These are phyloP conservation scores for Heliothis peltigera DNA, from an alignment of 2,888 invertebrate genomes.

Conservation along the genomic window DNA sequence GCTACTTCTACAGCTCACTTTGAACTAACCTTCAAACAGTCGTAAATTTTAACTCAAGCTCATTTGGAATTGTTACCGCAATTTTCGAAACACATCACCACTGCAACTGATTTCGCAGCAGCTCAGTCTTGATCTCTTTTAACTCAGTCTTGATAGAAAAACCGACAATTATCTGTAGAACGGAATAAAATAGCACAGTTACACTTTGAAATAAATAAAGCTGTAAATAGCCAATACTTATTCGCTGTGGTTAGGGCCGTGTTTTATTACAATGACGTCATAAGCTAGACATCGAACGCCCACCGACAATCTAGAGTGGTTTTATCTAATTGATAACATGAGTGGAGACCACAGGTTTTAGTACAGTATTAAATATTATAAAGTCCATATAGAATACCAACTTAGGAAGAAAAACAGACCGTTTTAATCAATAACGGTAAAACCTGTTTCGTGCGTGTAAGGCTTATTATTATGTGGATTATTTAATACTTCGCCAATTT, in stretches of 20 bases:
- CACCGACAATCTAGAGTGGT: slow-evolving; percentile 78
- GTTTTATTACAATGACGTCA: slow-evolving; percentile 72
- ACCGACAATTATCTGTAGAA: slow-evolving; percentile 12
- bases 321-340: slow-evolving; percentile 78
- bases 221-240: slow-evolving; percentile 42
- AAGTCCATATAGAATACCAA: slow-evolving; percentile 19
- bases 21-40: background rate
- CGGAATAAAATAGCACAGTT: slow-evolving; percentile 11
- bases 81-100: background rate
- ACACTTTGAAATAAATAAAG: slow-evolving; percentile 15
- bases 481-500: slow-evolving; percentile 53
- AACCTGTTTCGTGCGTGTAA: slow-evolving; percentile 48
- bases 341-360: slow-evolving; percentile 73
- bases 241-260: slow-evolving; percentile 59
- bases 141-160: slow-evolving; percentile 7
- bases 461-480: slow-evolving; percentile 43
- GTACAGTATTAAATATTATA: slow-evolving; percentile 69
- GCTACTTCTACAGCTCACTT: background rate
- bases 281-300: slow-evolving; percentile 61
- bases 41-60: background rate
- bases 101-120: background rate
- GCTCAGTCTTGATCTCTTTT: slow-evolving; percentile 6
- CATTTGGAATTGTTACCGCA: background rate
- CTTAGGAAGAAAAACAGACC: slow-evolving; percentile 56
- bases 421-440: slow-evolving; percentile 59